Conservation (phyloP, 2,113 vertebrate species). For the Mionectes macconnelli region DNA sequence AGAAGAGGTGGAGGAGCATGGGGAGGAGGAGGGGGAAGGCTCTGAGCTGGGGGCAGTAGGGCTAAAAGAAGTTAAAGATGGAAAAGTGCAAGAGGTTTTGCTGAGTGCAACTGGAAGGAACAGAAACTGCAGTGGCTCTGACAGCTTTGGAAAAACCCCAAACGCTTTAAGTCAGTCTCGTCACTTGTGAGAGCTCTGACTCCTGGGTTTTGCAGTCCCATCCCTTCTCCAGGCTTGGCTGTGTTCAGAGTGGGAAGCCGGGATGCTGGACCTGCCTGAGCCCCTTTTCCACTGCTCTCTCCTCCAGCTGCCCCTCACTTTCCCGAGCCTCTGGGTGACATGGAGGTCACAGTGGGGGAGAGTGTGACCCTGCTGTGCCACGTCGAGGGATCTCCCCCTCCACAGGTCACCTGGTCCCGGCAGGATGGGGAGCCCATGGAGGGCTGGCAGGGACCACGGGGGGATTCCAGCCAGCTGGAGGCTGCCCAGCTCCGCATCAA, state of each 20-base stretch:
- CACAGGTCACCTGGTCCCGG: slow-evolving; percentile 77
- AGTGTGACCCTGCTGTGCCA: slow-evolving; percentile 77
- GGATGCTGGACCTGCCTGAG: not conserved
- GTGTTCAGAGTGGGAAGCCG: fast-evolving
- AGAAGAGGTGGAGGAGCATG: not conserved
- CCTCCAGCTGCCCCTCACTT: slow-evolving; percentile 81
- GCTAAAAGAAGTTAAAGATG: not conserved
- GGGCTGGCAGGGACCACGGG: not conserved
- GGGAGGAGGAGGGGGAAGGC: not conserved
- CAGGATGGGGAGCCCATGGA: slow-evolving; percentile 70
- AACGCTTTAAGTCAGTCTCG: fast-evolving
- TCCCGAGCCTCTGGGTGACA: slow-evolving; percentile 70
- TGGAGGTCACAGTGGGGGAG: slow-evolving; percentile 71
- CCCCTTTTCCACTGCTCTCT: not conserved
- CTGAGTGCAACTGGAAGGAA: not conserved
- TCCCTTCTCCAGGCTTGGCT: not conserved
- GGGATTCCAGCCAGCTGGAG: slow-evolving; percentile 58
- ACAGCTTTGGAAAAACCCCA: not conserved
- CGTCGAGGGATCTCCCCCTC: slow-evolving; percentile 76
- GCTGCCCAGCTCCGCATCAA: slow-evolving; percentile 79
- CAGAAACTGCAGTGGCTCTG: fast-evolving
- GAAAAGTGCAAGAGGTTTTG: not conserved
- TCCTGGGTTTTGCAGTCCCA: not conserved
- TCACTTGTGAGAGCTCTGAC: not conserved
- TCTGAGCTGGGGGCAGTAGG: not conserved